Evolutionary conservation across 2,113 vertebrate genomes (phyloP).

Genomic region (Hemiscyllium ocellatum): DNA sequence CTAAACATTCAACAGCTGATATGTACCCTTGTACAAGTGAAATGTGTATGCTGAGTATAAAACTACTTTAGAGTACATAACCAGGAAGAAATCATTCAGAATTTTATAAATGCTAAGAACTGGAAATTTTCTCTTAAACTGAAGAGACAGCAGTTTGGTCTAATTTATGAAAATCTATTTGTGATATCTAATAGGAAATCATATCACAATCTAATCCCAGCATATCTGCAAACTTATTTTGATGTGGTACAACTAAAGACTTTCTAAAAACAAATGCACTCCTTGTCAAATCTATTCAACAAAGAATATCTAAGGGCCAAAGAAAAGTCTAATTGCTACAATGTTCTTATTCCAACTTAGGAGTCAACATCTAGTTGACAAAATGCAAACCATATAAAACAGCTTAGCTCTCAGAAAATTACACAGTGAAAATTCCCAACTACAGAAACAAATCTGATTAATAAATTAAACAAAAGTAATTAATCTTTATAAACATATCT

Average conservation of each 20-base stretch:
- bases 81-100: not conserved
- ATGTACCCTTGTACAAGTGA: not conserved
- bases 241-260: not conserved
- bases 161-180: not conserved
- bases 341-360: not conserved
- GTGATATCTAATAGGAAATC: not conserved
- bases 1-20: conserved; percentile 4
- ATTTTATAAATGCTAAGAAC: not conserved
- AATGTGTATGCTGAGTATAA: not conserved
- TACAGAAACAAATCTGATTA: not conserved
- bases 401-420: not conserved
- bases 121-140: not conserved
- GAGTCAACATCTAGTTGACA: not conserved
- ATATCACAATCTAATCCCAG: not conserved
- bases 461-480: not conserved
- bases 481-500: not conserved
- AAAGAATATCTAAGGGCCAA: not conserved
- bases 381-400: not conserved
- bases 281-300: not conserved
- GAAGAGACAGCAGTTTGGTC: not conserved
- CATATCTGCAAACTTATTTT: not conserved
- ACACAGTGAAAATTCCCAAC: not conserved
- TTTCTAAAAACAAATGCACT: not conserved
- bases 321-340: not conserved
- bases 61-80: not conserved